Percentiles rank a stretch among this genome's conserved stretches.
These are phyloP conservation scores for Lethrus apterus DNA, from an alignment of 1,140 invertebrate genomes.

Conservation along the genomic window DNA sequence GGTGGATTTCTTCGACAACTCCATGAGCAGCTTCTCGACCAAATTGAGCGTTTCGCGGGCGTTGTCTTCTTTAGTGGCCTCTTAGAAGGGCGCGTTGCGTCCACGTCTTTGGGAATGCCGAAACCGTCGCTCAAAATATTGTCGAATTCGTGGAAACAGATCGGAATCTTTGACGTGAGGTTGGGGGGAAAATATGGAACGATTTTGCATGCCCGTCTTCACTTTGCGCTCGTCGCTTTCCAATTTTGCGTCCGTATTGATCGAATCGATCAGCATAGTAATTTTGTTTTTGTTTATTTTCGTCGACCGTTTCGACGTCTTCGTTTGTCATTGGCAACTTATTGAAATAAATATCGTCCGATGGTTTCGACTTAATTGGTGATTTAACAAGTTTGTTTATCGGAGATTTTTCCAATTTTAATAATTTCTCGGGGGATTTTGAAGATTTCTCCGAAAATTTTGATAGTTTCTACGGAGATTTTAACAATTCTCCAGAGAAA, in stretches of 20 bases:
- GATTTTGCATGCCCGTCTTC: slow-evolving; percentile 23
- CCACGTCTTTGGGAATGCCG: slow-evolving; percentile 53
- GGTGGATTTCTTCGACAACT: slow-evolving; percentile 55
- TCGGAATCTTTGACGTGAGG: slow-evolving; percentile 53
- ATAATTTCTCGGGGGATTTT: slow-evolving; percentile 17
- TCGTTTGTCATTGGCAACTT: slow-evolving; percentile 3
- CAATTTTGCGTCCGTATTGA: no score
- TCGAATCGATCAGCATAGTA: no score
- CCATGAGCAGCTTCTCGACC: slow-evolving; percentile 68
- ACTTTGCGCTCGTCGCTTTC: no score
- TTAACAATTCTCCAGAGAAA: slow-evolving; percentile 2
- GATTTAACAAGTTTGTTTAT: slow-evolving; percentile 18
- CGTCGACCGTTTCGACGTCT: slow-evolving; percentile 17
- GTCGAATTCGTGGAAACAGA: slow-evolving; percentile 57
- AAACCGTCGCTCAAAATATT: slow-evolving; percentile 57
- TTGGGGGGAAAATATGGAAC: slow-evolving; percentile 65
- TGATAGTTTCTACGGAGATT: not conserved
- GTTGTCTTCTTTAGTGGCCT: slow-evolving; percentile 68
- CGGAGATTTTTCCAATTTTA: slow-evolving; percentile 20
- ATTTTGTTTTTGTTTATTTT: slow-evolving; percentile 11
- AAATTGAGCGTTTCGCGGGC: slow-evolving; percentile 69
- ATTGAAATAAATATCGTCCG: slow-evolving; percentile 7
- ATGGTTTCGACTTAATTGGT: slow-evolving; percentile 13
- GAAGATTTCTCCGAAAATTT: slow-evolving; percentile 15
- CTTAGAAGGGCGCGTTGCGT: slow-evolving; percentile 58